Evolutionary conservation across 2,888 invertebrate species (phyloP).

Genomic region (Hipparchia sbordonii): DNA sequence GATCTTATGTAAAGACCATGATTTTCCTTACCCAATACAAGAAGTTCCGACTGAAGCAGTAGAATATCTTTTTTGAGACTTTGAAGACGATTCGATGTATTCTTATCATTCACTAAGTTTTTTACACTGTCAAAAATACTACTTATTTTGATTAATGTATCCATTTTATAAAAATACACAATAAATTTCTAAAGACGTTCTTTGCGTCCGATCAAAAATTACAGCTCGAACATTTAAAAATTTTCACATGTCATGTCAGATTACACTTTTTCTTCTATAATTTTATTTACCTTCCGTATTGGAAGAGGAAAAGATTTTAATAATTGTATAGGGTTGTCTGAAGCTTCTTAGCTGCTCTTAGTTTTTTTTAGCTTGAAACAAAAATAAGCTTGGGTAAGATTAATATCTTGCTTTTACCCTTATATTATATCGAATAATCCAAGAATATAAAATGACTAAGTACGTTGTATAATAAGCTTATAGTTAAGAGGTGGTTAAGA

Average conservation of each 20-base stretch:
- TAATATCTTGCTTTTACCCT: too few species aligned
- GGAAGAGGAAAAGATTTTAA: not conserved
- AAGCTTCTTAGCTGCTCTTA: too few species aligned
- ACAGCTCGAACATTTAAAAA: not conserved
- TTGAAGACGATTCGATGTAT: slow-evolving; percentile 58
- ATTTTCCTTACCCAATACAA: slow-evolving; percentile 65
- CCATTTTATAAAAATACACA: slow-evolving; percentile 49
- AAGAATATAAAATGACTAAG: too few species aligned
- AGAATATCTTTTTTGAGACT: slow-evolving; percentile 65
- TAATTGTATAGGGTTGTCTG: not conserved
- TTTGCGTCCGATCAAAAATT: not conserved
- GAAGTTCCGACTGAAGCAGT: slow-evolving; percentile 59
- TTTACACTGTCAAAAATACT: slow-evolving; percentile 65
- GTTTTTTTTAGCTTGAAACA: too few species aligned
- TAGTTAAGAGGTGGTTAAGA: too few species aligned
- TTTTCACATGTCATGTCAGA: slow-evolving; percentile 26
- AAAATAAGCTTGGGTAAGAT: too few species aligned
- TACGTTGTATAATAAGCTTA: too few species aligned
- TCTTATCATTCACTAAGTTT: slow-evolving; percentile 60
- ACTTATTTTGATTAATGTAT: slow-evolving; percentile 61
- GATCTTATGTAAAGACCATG: slow-evolving; percentile 64
- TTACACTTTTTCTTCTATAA: slow-evolving; percentile 14
- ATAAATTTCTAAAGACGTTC: slow-evolving; percentile 9
- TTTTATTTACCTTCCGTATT: not conserved
- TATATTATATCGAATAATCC: too few species aligned